Evolutionary conservation across 2,113 vertebrate species (phyloP), one percentile per base, ranked within the genome.

Genomic region (Mesembrinibis cayennensis): DNA sequence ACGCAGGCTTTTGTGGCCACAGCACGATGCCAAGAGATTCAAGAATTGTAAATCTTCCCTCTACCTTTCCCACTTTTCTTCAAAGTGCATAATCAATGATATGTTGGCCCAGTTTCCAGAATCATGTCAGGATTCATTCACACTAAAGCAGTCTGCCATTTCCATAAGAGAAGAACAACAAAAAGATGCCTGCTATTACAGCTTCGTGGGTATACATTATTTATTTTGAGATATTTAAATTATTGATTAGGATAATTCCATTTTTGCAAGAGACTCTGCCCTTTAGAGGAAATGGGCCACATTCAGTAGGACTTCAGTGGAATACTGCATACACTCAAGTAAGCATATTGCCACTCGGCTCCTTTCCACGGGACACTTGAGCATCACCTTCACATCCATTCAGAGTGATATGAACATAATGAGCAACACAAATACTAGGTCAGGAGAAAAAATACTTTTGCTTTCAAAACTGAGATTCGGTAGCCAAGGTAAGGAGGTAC

Each of bases 151-250:
- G 61, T 59, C 95, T 89, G 94, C 70, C 63, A 87, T 96, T 95
- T 95, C 76, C 87, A 2, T 95, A 89, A 69, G 42, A 91, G 47
- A 86, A 40, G 74, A 96, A 97, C 59, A 93, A 96, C 56, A 94
- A 95, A 96, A 96, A 89, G 80, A 95, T 79, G 77, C 55, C 44
- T 87, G 94, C 94, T 94, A 86, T 97, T 97, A 97, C 91, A 87
- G 95, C 92, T 93, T 90, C 3, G 2, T 81, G 55, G 27, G 14
- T 89, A 97, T 97, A 97, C 85, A 97, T 97, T 95, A 97, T 97
- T 97, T 96, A 97, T 94, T 93, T 95, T 85, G 34, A 94, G 53
- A 84, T 93, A 95, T 94, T 97, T 97, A 87, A 97, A 97, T 97
- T 94, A 97, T 97, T 97, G 94, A 97, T 92, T 85, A 94, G 73